These are phyloP conservation scores for Eulacestoma nigropectus DNA, from an alignment of 2,113 vertebrate genomes.

Conservation along the genomic window DNA sequence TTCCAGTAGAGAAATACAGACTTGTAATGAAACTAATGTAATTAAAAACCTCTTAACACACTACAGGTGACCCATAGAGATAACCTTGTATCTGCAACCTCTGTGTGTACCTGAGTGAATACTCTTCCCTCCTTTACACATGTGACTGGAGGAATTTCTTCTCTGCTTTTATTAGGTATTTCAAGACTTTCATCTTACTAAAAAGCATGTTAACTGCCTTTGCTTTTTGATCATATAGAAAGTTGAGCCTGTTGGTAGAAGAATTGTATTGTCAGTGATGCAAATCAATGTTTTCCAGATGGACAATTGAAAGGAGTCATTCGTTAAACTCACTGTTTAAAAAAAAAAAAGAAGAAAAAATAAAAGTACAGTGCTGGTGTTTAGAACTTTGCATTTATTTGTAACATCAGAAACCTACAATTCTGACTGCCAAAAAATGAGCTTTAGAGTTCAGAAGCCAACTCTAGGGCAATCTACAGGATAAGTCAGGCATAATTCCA, in stretches of 20 bases:
- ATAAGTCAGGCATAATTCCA: background rate
- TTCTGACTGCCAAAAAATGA: background rate
- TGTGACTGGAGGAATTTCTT: background rate
- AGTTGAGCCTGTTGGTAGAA: background rate
- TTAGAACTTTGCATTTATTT: background rate
- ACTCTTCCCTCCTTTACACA: background rate
- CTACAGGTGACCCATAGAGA: background rate
- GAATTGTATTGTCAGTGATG: background rate
- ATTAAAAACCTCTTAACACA: background rate
- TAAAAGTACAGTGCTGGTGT: rapidly evolving
- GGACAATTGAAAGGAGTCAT: background rate
- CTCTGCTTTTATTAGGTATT: background rate
- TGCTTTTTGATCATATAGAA: background rate
- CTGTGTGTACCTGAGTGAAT: background rate
- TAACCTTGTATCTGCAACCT: background rate
- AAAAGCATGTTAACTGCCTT: background rate
- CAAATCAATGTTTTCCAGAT: background rate
- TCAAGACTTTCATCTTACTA: background rate
- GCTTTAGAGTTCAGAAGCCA: background rate
- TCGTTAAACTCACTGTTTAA: background rate
- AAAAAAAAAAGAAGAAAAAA: too few species aligned
- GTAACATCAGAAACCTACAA: background rate
- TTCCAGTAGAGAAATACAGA: background rate
- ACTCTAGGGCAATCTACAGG: background rate
- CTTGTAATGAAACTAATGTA: background rate